phyloP scores from a whole-genome alignment of 2,113 vertebrate species.

The Leptobrachium leishanense region DNA sequence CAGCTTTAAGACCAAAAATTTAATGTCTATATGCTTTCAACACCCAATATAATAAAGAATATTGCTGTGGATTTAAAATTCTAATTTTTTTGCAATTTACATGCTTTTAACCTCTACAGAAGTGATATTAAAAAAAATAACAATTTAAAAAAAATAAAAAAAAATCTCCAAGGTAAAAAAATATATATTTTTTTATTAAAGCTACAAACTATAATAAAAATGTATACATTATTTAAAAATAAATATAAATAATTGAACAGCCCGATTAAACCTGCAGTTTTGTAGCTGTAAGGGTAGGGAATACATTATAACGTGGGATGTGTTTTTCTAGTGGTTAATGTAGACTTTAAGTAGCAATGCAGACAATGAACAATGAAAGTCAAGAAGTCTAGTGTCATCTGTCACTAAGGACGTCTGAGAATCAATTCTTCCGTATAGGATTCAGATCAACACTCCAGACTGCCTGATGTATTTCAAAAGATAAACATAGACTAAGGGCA shows the following conservation, averaged over 20 bases:
- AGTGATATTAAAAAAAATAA: conserved; percentile 38
- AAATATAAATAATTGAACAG: too few species aligned
- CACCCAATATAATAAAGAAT: conserved; percentile 4
- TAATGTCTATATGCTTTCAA: not conserved
- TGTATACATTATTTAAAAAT: too few species aligned
- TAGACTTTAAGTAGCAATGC: not conserved
- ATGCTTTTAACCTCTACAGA: conserved; percentile 25
- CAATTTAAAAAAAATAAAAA: not conserved
- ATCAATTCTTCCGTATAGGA: not conserved
- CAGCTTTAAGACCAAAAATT: conserved; percentile 18
- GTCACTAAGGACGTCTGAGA: not conserved
- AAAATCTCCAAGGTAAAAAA: not conserved
- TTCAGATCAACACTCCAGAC: not conserved
- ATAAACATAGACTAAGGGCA: not conserved
- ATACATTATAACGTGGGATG: not conserved
- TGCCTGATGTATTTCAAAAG: not conserved
- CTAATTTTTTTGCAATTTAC: conserved; percentile 12
- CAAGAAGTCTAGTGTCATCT: not conserved
- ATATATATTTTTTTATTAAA: conserved; percentile 11
- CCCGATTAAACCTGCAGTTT: too few species aligned
- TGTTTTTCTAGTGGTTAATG: not conserved
- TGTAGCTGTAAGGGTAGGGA: too few species aligned
- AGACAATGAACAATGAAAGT: not conserved
- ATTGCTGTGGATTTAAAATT: conserved; percentile 2
- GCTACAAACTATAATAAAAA: not conserved